A percentile compares a stretch with the other conserved stretches of the same genome.
Conservation (phyloP, 2,797 vertebrate species). For the Psittacula derbiana region DNA sequence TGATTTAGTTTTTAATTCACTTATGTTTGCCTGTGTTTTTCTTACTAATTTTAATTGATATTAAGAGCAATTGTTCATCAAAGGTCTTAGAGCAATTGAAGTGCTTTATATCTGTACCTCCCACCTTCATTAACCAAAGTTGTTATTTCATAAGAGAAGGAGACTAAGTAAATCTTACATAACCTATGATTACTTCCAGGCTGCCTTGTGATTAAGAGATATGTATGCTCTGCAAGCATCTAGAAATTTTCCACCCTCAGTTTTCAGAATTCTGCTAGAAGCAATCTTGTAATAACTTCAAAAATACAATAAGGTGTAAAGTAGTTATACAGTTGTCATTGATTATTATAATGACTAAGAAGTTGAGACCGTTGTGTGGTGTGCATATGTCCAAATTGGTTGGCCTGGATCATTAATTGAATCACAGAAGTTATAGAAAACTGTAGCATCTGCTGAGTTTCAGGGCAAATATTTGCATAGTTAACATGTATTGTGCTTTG, state of each 20-base stretch:
- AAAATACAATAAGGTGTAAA: background rate
- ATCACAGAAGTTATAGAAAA: background rate
- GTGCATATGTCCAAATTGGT: background rate
- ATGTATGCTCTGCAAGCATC: background rate
- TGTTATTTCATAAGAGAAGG: background rate
- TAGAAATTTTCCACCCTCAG: background rate
- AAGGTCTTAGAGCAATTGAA: background rate
- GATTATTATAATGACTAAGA: background rate
- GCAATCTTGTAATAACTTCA: background rate
- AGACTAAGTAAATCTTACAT: background rate
- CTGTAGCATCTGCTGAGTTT: background rate
- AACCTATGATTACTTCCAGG: background rate
- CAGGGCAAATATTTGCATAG: background rate
- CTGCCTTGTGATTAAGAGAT: background rate
- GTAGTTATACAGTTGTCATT: background rate
- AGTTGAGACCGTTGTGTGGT: background rate
- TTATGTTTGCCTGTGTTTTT: background rate
- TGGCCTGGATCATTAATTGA: background rate
- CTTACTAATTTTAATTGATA: background rate
- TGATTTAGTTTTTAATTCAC: background rate
- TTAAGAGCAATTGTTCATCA: background rate
- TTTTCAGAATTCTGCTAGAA: background rate
- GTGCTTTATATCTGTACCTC: background rate
- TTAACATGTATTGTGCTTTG: background rate
- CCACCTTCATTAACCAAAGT: background rate